Conservation (phyloP, 2,888 invertebrate genomes). For the Actias luna region DNA sequence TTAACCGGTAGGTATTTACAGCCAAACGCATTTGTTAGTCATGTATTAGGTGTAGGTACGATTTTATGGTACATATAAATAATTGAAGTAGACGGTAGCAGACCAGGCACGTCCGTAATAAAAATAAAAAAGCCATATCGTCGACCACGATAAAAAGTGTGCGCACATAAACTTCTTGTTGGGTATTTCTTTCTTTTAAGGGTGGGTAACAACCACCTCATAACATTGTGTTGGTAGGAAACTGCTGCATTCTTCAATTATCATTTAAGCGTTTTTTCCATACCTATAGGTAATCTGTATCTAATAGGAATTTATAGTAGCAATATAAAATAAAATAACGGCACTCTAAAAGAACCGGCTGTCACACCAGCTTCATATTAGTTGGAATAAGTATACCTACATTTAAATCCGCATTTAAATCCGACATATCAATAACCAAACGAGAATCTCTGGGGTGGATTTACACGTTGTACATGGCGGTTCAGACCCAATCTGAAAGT, state of each 20-base stretch:
- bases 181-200: slow-evolving; percentile 20
- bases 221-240: slow-evolving; percentile 9
- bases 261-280: not conserved
- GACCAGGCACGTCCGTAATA: slow-evolving; percentile 58
- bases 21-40: slow-evolving; percentile 39
- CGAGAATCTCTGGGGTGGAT: too few relatives aligned
- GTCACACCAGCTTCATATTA: too few relatives aligned
- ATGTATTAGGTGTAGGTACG: slow-evolving; percentile 30
- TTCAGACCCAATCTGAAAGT: too few relatives aligned
- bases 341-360: too few relatives aligned
- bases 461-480: too few relatives aligned
- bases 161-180: slow-evolving; percentile 41
- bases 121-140: slow-evolving; percentile 67
- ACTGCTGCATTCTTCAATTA: not conserved
- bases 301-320: too few relatives aligned
- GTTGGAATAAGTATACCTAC: too few relatives aligned
- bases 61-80: slow-evolving; percentile 53
- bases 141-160: slow-evolving; percentile 58
- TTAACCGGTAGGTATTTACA: not conserved
- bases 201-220: slow-evolving; percentile 6
- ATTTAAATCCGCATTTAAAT: too few relatives aligned
- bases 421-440: too few relatives aligned
- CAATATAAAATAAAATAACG: too few relatives aligned
- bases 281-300: not conserved
- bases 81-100: slow-evolving; percentile 60